Conservation (phyloP, 1,140 invertebrate genomes). For the Pseudoatta argentina region DNA sequence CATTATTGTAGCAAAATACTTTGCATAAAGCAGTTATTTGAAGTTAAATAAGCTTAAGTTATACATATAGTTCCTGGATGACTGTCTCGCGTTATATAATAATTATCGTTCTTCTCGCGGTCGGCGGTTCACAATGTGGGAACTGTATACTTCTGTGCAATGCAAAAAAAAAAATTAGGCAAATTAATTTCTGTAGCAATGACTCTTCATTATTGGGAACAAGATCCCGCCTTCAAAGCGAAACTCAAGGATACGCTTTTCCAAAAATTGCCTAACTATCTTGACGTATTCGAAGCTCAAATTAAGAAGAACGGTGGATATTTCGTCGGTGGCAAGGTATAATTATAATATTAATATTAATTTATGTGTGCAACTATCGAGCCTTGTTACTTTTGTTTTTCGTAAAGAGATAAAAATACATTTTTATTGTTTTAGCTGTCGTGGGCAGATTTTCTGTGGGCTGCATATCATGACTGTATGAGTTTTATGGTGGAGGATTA, state of each 20-base stretch:
- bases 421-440: conserved; percentile 53
- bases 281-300: conserved; percentile 57
- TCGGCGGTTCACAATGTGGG: neutral
- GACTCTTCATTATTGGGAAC: conserved; percentile 40
- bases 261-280: conserved; percentile 18
- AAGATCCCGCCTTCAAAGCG: conserved; percentile 32
- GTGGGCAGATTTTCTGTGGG: conserved; percentile 56
- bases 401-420: neutral
- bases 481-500: neutral
- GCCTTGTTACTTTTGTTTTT: neutral
- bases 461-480: neutral
- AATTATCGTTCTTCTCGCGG: neutral
- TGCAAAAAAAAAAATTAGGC: neutral
- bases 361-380: neutral
- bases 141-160: neutral
- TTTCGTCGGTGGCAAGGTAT: conserved; percentile 63
- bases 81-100: neutral
- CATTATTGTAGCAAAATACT: neutral
- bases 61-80: neutral
- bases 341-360: neutral
- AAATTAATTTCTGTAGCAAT: conserved; percentile 38
- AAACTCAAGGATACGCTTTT: conserved; percentile 27
- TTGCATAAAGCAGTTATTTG: neutral
- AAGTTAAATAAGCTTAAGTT: neutral
- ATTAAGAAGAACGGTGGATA: conserved; percentile 65